These are phyloP conservation scores for Scaptomyza graminum DNA, from an alignment of 1,140 invertebrate genomes.

Conservation along the genomic window DNA sequence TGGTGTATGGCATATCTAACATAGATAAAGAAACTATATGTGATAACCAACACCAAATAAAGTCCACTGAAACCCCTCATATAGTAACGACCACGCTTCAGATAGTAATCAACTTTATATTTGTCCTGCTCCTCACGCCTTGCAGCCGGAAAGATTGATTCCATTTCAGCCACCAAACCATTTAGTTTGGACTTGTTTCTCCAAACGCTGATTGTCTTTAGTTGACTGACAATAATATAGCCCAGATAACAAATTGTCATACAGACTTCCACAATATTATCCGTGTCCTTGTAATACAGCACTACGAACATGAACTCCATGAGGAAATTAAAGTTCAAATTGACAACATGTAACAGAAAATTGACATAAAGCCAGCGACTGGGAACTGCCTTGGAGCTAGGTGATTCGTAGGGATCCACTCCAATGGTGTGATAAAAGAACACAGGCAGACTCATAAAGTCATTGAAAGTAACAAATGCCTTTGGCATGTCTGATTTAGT, in stretches of 20 bases:
- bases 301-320: slow-evolving; percentile 39
- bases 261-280: slow-evolving; percentile 48
- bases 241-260: slow-evolving; percentile 58
- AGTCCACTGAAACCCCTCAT: slow-evolving; percentile 41
- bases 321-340: slow-evolving; percentile 31
- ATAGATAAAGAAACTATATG: slow-evolving; percentile 49
- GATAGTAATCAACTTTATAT: slow-evolving; percentile 26
- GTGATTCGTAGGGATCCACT: slow-evolving; percentile 37
- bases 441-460: slow-evolving; percentile 45
- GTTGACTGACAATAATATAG: slow-evolving; percentile 40
- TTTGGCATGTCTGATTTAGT: background rate
- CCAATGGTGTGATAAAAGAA: slow-evolving; percentile 42
- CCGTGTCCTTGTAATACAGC: slow-evolving; percentile 17
- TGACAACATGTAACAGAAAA: slow-evolving; percentile 27
- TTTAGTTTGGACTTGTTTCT: slow-evolving; percentile 34
- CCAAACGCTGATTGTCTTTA: slow-evolving; percentile 51
- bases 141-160: slow-evolving; percentile 47
- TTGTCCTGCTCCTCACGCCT: slow-evolving; percentile 6
- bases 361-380: slow-evolving; percentile 12
- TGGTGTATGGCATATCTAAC: slow-evolving; percentile 40
- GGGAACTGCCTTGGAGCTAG: background rate
- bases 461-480: slow-evolving; percentile 25
- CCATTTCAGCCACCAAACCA: slow-evolving; percentile 33
- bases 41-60: slow-evolving; percentile 46
- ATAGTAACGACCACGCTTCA: slow-evolving; percentile 19